These are phyloP conservation scores for Cryptops parisi DNA, from an alignment of 2,888 invertebrate species.

Conservation along the genomic window DNA sequence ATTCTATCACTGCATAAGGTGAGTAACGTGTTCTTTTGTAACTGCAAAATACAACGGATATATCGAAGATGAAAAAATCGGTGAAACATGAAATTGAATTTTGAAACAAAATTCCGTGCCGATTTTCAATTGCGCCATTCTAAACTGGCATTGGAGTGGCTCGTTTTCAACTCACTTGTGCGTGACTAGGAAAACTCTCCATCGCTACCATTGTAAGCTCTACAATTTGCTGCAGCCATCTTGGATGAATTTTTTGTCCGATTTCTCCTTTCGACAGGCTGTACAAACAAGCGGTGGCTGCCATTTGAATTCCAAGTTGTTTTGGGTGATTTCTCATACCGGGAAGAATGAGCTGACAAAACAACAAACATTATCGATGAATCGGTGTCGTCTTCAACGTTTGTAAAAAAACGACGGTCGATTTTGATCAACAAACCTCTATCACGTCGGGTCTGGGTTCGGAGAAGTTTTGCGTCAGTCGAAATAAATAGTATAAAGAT, in stretches of 20 bases:
- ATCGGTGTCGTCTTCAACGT: not conserved
- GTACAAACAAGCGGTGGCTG: constrained; percentile 57
- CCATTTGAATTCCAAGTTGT: constrained; percentile 51
- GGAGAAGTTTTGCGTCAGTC: constrained; percentile 33
- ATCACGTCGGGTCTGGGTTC: constrained; percentile 46
- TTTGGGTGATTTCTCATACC: constrained; percentile 31
- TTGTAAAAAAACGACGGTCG: not conserved
- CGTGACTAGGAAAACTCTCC: constrained; percentile 49
- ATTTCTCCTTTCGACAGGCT: constrained; percentile 52
- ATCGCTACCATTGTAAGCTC: constrained; percentile 49
- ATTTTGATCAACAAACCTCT: constrained; percentile 31
- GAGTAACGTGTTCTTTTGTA: constrained; percentile 56
- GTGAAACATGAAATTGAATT: not conserved
- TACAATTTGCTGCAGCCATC: constrained; percentile 45
- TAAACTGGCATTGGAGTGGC: too few relatives aligned
- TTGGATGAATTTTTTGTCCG: constrained; percentile 47
- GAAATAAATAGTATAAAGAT: constrained; percentile 47
- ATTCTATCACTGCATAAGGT: constrained; percentile 60
- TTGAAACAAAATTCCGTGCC: too few relatives aligned
- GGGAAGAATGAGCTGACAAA: constrained; percentile 30
- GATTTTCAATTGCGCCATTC: too few relatives aligned
- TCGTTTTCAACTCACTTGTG: constrained; percentile 35
- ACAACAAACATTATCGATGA: too few relatives aligned
- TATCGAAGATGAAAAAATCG: not conserved
- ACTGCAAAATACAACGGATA: too few relatives aligned